Evolutionary conservation across 2,797 vertebrate genomes (phyloP), one percentile per base, ranked within the genome.

Genomic region (Chelon auratus): DNA sequence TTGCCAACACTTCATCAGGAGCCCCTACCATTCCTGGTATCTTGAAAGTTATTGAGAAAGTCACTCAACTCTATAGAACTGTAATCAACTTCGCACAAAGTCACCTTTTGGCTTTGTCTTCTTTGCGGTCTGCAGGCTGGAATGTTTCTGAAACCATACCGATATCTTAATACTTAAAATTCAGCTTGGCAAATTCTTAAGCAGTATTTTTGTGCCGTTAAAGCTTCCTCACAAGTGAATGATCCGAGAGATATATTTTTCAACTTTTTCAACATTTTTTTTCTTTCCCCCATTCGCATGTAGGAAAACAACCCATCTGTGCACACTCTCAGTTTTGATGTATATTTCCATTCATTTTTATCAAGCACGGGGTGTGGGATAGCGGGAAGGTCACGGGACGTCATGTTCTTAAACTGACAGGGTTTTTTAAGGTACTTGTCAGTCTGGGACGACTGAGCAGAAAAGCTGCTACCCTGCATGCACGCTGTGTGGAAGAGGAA

Each of bases 341-440:
- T 75, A 62, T 67, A 78, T 86, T 78, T 72, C 52, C 69, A 78
- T 86, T 66, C 36, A 80, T 80, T 84, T 26, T 33, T 78, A 68
- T 73, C 6, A 7, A 33, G 20, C 26, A 36, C 50, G 43, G 24
- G 52, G 18, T 8, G 39, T 57, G 59, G 59, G 56, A 74, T 75
- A 66, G 51, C 0, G 1, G 24, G 17, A 64, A 78, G 57, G 91
- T 93, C 91, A 87, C 50, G 47, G 58, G 36, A 65, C 37, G 60
- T 88, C 84, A 79, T 92, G 88, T 91, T 83, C 91, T 79, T 45
- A 69, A 90, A 89, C 92, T 91, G 87, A 90, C 89, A 89, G 87
- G 80, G 66, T 77, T 90, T 92, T 91, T 91, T 82, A 91, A 87
- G 90, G 84, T 84, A 81, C 83, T 86, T 92, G 93, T 93, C 93